These are phyloP conservation scores for Pagrus major DNA, from an alignment of 2,113 vertebrate species.

Conservation along the genomic window DNA sequence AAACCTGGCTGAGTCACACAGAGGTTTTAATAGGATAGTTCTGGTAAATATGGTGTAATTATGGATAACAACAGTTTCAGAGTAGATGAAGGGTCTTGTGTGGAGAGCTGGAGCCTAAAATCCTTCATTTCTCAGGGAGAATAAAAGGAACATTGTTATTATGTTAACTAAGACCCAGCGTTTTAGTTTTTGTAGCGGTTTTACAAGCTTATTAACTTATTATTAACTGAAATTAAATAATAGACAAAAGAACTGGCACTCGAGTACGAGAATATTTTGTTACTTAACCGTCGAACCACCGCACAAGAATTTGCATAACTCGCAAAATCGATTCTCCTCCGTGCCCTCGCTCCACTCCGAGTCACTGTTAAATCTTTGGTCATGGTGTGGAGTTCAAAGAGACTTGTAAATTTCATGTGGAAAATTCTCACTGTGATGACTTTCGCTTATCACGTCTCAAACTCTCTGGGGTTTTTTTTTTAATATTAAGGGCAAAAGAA, in stretches of 20 bases:
- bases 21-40: conserved; percentile 57
- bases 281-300: conserved; percentile 18
- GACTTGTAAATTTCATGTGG: conserved; percentile 35
- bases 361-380: conserved; percentile 43
- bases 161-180: conserved; percentile 6
- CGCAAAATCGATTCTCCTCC: conserved; percentile 28
- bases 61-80: conserved; percentile 40
- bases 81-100: conserved; percentile 46
- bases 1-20: conserved; percentile 48
- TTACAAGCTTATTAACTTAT: conserved; percentile 12
- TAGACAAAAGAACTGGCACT: background rate
- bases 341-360: conserved; percentile 11
- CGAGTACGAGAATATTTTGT: conserved; percentile 4
- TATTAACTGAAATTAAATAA: conserved; percentile 13
- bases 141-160: conserved; percentile 36
- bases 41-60: conserved; percentile 59
- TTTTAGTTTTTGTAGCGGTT: background rate
- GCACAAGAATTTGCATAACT: conserved; percentile 38
- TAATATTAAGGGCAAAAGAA: conserved; percentile 38
- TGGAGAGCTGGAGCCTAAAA: conserved; percentile 23
- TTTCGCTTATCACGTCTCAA: conserved; percentile 21
- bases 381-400: conserved; percentile 57
- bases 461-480: background rate
- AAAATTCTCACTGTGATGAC: conserved; percentile 10
- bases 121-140: conserved; percentile 5